These are phyloP conservation scores for Urocitellus parryii DNA, from an alignment of 2,113 vertebrate genomes.

Conservation along the genomic window DNA sequence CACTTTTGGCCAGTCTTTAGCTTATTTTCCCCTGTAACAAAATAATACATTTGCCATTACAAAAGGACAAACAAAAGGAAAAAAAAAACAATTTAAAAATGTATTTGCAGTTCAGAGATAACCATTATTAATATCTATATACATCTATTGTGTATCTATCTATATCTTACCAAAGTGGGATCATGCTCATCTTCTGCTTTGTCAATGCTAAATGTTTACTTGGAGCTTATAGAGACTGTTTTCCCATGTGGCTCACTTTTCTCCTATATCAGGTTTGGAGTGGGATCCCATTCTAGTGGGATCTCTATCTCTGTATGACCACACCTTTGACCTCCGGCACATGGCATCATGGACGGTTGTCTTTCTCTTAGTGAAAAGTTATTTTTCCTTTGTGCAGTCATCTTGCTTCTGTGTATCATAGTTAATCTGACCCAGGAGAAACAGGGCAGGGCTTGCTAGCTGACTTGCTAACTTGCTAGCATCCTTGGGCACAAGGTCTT, in stretches of 20 bases:
- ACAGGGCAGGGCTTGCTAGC: not conserved
- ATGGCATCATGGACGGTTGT: not conserved
- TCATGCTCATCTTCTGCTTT: not conserved
- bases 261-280: not conserved
- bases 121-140: not conserved
- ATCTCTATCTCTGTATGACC: not conserved
- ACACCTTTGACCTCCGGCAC: not conserved
- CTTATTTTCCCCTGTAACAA: not conserved
- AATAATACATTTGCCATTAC: not conserved
- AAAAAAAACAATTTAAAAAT: not conserved
- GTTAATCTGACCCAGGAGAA: not conserved
- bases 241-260: not conserved
- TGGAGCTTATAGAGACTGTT: not conserved
- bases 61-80: not conserved
- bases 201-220: not conserved
- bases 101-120: not conserved
- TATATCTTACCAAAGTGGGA: not conserved
- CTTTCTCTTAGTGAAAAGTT: not conserved
- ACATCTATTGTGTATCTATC: not conserved
- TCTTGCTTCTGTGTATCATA: not conserved
- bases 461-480: not conserved
- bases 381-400: not conserved
- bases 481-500: not conserved
- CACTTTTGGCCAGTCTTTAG: not conserved
- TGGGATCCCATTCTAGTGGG: not conserved